These are phyloP conservation scores for Allophyes oxyacanthae DNA, from an alignment of 2,888 invertebrate species.

Conservation along the genomic window DNA sequence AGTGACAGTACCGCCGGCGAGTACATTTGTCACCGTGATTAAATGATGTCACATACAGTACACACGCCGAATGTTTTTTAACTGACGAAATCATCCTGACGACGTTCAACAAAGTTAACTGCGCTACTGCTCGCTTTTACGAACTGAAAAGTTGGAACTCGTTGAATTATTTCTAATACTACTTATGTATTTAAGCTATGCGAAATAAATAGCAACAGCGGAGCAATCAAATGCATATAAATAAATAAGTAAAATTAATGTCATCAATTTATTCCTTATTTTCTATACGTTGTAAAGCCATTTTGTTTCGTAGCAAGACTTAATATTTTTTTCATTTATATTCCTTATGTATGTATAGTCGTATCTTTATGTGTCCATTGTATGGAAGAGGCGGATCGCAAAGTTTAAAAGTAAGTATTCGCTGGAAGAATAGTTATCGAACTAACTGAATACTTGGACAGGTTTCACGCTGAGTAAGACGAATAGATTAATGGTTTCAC, in stretches of 20 bases:
- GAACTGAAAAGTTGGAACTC: conserved; percentile 9
- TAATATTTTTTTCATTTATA: not conserved
- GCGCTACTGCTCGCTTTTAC: not conserved
- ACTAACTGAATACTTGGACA: conserved; percentile 53
- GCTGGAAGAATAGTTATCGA: conserved; percentile 47
- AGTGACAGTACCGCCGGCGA: conserved; percentile 60
- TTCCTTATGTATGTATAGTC: not conserved
- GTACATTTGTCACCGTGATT: conserved; percentile 77
- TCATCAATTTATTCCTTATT: no score
- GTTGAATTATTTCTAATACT: conserved; percentile 11
- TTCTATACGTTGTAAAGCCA: no score
- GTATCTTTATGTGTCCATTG: conserved; percentile 9
- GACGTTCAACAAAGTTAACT: conserved; percentile 23
- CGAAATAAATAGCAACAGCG: not conserved
- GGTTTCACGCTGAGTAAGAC: conserved; percentile 49
- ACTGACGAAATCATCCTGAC: conserved; percentile 36
- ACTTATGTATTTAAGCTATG: conserved; percentile 5
- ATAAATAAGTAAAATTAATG: no score
- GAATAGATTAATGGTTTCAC: conserved; percentile 54
- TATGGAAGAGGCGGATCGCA: conserved; percentile 12
- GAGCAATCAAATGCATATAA: no score
- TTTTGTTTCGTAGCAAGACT: not conserved
- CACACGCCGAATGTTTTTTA: conserved; percentile 54
- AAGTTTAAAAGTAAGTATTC: conserved; percentile 56
- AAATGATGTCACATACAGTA: conserved; percentile 72